These are phyloP conservation scores for Synergus umbraculus DNA, from an alignment of 2,888 invertebrate species.

Conservation along the genomic window DNA sequence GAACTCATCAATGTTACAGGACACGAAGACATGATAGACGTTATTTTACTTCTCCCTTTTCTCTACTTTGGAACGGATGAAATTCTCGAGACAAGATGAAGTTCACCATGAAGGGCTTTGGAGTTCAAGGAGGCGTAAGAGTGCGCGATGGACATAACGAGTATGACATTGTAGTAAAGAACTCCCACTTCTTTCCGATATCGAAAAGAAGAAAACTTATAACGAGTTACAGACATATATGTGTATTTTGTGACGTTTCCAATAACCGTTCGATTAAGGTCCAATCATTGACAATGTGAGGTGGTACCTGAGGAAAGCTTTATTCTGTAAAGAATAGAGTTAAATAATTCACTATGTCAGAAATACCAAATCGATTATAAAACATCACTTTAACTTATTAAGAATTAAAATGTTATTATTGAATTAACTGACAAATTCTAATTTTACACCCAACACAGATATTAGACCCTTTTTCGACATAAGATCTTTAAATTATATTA, in stretches of 20 bases:
- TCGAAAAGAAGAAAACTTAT: constrained; percentile 32
- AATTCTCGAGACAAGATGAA: constrained; percentile 31
- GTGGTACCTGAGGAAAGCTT: background rate
- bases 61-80: background rate
- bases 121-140: constrained; percentile 40
- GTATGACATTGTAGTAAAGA: constrained; percentile 36
- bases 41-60: constrained; percentile 5
- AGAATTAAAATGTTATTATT: too few relatives aligned
- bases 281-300: background rate
- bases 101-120: constrained; percentile 40
- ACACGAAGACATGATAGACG: constrained; percentile 23
- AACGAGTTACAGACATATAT: constrained; percentile 32
- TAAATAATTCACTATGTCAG: background rate
- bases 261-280: constrained; percentile 36
- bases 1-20: constrained; percentile 19
- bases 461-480: too few relatives aligned
- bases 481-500: too few relatives aligned
- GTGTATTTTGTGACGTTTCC: constrained; percentile 21
- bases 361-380: background rate
- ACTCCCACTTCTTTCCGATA: constrained; percentile 35
- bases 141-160: constrained; percentile 42
- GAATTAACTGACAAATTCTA: too few relatives aligned
- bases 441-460: too few relatives aligned
- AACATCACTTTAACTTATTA: background rate
- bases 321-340: background rate